Conservation (phyloP, 2,797 vertebrate genomes). For the Halcyon chelicuti region DNA sequence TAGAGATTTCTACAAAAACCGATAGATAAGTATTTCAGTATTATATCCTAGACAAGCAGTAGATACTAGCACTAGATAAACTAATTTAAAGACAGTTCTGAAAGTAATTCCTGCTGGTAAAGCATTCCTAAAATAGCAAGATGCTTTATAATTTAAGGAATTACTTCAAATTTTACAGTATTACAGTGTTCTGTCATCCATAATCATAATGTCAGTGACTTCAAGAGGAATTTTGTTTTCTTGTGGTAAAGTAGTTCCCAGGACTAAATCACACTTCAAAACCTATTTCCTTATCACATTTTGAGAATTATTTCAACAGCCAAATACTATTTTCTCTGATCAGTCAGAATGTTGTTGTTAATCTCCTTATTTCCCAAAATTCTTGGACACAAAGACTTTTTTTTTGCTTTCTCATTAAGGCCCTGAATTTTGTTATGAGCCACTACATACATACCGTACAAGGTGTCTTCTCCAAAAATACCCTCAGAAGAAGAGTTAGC, state of each 20-base stretch:
- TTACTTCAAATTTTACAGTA: background rate
- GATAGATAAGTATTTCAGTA: background rate
- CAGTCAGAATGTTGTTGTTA: background rate
- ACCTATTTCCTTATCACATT: background rate
- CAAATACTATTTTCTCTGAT: background rate
- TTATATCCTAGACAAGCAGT: background rate
- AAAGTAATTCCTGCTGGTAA: background rate
- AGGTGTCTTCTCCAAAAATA: constrained; percentile 93
- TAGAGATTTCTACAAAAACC: background rate
- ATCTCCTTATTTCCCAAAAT: background rate
- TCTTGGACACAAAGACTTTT: background rate
- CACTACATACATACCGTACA: constrained; percentile 87
- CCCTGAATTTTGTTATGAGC: background rate
- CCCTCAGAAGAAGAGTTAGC: constrained; percentile 88
- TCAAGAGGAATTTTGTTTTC: background rate
- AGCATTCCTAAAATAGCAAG: background rate
- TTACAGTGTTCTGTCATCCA: background rate
- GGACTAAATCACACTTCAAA: background rate
- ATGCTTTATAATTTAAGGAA: background rate
- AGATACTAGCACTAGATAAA: background rate
- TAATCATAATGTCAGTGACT: background rate
- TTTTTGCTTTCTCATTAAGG: background rate
- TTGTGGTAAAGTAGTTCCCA: background rate
- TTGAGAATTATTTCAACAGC: background rate
- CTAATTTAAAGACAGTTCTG: background rate